Evolutionary conservation across 2,113 vertebrate genomes (phyloP), one percentile per base, ranked within the genome.

Genomic region (Mugil cephalus): DNA sequence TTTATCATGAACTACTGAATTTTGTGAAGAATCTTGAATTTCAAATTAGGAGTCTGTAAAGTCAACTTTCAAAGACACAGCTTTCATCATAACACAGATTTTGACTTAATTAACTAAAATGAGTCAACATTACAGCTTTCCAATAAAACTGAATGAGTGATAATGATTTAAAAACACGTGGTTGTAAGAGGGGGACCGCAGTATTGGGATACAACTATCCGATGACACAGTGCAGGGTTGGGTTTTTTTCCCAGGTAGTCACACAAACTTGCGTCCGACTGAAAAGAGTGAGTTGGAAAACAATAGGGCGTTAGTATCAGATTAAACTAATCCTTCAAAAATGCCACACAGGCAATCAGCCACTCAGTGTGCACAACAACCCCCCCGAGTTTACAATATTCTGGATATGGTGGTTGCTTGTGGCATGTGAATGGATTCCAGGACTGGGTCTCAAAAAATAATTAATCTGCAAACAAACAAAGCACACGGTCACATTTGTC

Each of bases 381-480:
- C 1, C 4, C 1, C 4, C 24, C 46, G 12, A 40, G 8, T 64
- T 50, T 30, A 56, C 34, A 69, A 8, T 34, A 39, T 10, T 62
- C 21, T 38, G 17, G 35, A 53, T 35, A 54, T 51, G 61, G 47
- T 45, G 34, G 30, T 3, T 50, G 17, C 46, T 58, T 48, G 61
- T 60, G 36, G 45, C 24, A 62, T 75, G 14, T 30, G 13, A 58
- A 75, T 47, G 18, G 65, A 50, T 8, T 17, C 47, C 48, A 74
- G 60, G 77, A 43, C 13, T 1, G 43, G 60, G 63, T 21, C 11
- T 15, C 34, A 71, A 51, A 65, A 54, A 51, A 35, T 35, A 80
- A 80, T 82, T 75, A 68, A 48, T 54, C 47, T 54, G 8, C 35
- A 71, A 45, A 72, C 15, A 68, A 8, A 50, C 54, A 54, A n/a